Conservation (phyloP, 2,113 vertebrate species). For the Podiceps cristatus region DNA sequence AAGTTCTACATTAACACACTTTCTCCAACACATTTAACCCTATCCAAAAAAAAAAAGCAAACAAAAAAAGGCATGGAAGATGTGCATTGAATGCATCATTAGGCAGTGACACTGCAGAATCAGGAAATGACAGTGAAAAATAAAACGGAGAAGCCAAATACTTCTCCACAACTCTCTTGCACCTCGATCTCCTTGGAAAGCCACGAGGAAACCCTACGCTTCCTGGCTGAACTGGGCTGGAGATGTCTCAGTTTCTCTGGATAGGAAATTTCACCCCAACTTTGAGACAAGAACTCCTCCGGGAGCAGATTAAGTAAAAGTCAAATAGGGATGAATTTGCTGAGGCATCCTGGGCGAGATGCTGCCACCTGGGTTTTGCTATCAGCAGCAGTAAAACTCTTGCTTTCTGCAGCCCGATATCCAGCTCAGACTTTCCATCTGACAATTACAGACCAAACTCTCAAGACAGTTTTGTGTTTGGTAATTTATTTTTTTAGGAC, state of each 20-base stretch:
- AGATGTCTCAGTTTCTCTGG: background rate
- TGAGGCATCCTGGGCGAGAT: background rate
- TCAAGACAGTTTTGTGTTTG: background rate
- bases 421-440: background rate
- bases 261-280: background rate
- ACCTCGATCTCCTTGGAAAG: background rate
- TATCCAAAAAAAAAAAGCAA: too few species aligned
- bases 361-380: background rate
- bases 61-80: background rate
- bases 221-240: background rate
- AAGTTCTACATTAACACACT: background rate
- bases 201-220: background rate
- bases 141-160: background rate
- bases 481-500: background rate
- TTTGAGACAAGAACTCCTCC: background rate
- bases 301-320: background rate
- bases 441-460: background rate
- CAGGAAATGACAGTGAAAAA: background rate
- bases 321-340: background rate
- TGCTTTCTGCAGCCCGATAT: background rate
- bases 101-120: background rate
- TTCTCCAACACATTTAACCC: background rate
- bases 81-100: background rate
- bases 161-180: background rate
- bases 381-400: background rate